phyloP scores from a whole-genome alignment of 2,113 vertebrate species.

The Syrrhaptes paradoxus region DNA sequence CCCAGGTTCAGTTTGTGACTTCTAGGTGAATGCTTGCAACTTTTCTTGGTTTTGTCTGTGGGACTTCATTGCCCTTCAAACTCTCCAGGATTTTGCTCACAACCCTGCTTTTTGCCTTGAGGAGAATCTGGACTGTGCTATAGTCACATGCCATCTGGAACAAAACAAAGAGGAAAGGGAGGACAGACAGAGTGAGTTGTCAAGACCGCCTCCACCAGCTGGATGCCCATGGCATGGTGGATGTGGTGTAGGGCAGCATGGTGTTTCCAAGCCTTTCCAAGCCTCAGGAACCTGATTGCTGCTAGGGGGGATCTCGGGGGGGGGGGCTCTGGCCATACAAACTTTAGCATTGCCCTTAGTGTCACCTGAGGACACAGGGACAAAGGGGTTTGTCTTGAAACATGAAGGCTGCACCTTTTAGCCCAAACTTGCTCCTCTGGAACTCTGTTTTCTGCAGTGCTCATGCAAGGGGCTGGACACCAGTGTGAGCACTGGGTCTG shows the following conservation, averaged over 20 bases:
- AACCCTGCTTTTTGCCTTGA: background rate
- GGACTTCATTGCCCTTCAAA: background rate
- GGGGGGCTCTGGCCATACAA: background rate
- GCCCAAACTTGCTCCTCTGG: background rate
- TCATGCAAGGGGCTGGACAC: background rate
- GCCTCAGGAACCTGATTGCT: background rate
- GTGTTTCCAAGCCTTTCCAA: background rate
- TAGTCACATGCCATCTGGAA: rapidly evolving
- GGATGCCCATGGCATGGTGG: background rate
- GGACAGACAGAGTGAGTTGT: background rate
- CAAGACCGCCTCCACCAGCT: background rate
- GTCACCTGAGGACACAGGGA: background rate
- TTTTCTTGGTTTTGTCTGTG: background rate
- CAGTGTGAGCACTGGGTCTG: background rate
- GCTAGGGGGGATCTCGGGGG: background rate
- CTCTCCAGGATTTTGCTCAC: background rate
- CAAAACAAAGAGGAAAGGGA: background rate
- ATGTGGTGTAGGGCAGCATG: rapidly evolving
- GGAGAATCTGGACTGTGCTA: background rate
- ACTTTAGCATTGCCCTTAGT: background rate
- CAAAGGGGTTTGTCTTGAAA: background rate
- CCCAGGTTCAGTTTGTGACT: background rate
- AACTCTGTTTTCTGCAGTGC: background rate
- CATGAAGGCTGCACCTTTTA: background rate
- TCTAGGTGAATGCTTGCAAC: background rate